Percentiles rank a stretch among this genome's conserved stretches.
These are phyloP conservation scores for Gopherus evgoodei DNA, from an alignment of 2,113 vertebrate species.

Conservation along the genomic window DNA sequence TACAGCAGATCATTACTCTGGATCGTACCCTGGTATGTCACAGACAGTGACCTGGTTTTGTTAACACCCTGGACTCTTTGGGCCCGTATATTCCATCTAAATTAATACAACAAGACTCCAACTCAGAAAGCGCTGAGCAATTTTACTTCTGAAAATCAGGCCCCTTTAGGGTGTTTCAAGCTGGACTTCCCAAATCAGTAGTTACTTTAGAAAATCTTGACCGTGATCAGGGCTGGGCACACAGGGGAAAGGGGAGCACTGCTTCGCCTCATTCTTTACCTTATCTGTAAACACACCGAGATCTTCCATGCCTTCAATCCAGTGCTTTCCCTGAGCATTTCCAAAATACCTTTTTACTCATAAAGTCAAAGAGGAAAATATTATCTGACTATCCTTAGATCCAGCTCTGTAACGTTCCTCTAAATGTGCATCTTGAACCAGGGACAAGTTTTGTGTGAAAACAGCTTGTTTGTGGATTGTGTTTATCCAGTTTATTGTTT, in stretches of 20 bases:
- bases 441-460: neutral
- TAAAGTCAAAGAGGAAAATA: neutral
- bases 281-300: neutral
- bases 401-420: neutral
- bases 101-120: neutral
- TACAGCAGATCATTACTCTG: neutral
- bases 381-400: neutral
- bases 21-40: neutral
- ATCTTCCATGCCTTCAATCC: neutral
- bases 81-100: neutral
- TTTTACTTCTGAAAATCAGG: neutral
- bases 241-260: neutral
- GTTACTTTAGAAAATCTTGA: neutral
- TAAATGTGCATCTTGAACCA: constrained; percentile 25
- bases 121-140: neutral
- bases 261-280: neutral
- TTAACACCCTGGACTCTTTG: neutral
- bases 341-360: neutral
- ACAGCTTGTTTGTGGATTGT: neutral
- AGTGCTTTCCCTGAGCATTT: neutral
- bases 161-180: neutral
- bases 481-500: constrained; percentile 19
- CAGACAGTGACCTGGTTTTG: neutral
- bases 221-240: neutral
- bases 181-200: neutral